These are phyloP conservation scores for Watsonalla binaria DNA, from an alignment of 2,888 invertebrate genomes.

Conservation along the genomic window DNA sequence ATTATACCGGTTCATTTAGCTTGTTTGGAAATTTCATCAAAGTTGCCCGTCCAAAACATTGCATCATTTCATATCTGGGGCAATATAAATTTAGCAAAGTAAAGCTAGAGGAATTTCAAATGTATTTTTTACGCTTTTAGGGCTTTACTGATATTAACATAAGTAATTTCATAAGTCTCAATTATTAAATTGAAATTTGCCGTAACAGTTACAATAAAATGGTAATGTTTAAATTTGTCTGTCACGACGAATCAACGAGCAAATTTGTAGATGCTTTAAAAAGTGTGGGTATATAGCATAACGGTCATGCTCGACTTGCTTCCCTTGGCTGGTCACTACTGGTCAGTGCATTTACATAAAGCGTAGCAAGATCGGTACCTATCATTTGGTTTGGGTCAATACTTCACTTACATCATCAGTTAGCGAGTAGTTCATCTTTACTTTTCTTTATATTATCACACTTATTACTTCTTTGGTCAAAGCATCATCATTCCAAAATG, in stretches of 20 bases:
- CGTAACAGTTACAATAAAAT: no score
- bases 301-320: background rate
- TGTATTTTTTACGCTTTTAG: background rate
- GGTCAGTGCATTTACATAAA: background rate
- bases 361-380: background rate
- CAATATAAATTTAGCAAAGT: background rate
- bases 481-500: no score
- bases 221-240: no score
- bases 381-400: no score
- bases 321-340: background rate
- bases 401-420: no score
- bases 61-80: conserved; percentile 10
- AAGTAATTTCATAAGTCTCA: background rate
- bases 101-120: background rate
- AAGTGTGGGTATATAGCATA: background rate
- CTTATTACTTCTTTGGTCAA: no score
- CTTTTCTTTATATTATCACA: no score
- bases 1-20: conserved; percentile 21
- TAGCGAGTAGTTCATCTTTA: no score
- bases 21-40: conserved; percentile 22
- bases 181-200: no score
- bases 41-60: conserved; percentile 21
- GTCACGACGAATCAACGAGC: no score
- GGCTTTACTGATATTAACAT: background rate
- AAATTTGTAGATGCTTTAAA: background rate